A percentile compares a stretch with the other conserved stretches of the same genome.
Conservation (phyloP, 2,797 vertebrate genomes). For the Odontamblyopus lacepedii region DNA sequence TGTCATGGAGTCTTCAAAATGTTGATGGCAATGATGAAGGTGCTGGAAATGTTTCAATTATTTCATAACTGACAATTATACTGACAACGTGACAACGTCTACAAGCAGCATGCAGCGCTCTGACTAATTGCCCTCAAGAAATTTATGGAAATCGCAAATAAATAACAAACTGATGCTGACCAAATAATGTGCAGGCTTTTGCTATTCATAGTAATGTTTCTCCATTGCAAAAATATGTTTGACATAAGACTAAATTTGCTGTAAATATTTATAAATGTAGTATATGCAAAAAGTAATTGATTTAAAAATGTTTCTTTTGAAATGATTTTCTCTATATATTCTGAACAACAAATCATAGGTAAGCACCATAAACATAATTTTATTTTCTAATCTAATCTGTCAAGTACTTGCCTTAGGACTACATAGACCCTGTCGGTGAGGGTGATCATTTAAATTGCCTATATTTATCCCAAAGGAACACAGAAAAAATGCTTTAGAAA, state of each 20-base stretch:
- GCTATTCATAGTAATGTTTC: slow-evolving; percentile 63
- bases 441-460: slow-evolving; percentile 53
- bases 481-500: slow-evolving; percentile 55
- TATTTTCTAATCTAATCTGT: slow-evolving; percentile 27
- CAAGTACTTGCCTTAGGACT: slow-evolving; percentile 35
- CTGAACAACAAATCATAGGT: not conserved
- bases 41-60: slow-evolving; percentile 76
- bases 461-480: slow-evolving; percentile 38
- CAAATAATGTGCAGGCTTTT: slow-evolving; percentile 46
- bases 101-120: slow-evolving; percentile 44
- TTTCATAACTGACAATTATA: slow-evolving; percentile 76
- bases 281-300: not conserved
- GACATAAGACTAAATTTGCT: slow-evolving; percentile 37
- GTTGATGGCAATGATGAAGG: slow-evolving; percentile 73
- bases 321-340: not conserved
- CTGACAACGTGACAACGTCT: slow-evolving; percentile 64
- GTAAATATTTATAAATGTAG: slow-evolving; percentile 1
- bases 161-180: slow-evolving; percentile 65
- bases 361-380: not conserved
- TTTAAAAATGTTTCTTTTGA: not conserved
- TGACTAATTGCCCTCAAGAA: slow-evolving; percentile 69
- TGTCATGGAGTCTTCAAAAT: slow-evolving; percentile 69
- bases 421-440: slow-evolving; percentile 23
- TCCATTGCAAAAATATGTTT: slow-evolving; percentile 47
- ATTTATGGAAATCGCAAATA: slow-evolving; percentile 68